Conservation (phyloP, 2,797 vertebrate genomes). For the Ammospiza maritima region DNA sequence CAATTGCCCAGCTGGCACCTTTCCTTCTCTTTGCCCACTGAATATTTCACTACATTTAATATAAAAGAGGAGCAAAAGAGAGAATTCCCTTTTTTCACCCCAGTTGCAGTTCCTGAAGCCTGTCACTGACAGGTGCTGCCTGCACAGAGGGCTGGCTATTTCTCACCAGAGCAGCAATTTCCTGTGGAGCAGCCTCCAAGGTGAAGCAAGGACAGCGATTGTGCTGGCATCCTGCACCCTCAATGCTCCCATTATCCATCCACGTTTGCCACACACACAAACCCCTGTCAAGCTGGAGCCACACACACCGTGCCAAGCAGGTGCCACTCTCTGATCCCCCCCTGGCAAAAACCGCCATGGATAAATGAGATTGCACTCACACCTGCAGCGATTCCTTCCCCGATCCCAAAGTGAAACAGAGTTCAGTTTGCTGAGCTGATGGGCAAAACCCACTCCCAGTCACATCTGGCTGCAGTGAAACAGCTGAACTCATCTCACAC, state of each 20-base stretch:
- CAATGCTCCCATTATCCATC: not conserved
- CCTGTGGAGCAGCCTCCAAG: not conserved
- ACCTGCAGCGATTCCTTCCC: not conserved
- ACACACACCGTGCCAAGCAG: constrained; percentile 4
- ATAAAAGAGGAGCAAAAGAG: not conserved
- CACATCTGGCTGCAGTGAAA: not conserved
- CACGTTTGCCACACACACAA: not conserved
- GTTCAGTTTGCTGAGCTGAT: not conserved
- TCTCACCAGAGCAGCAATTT: not conserved
- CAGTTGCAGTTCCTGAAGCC: fast-evolving
- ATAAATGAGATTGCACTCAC: not conserved
- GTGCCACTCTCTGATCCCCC: not conserved
- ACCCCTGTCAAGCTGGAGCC: not conserved
- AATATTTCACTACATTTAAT: not conserved
- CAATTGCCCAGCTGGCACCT: not conserved
- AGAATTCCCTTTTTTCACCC: fast-evolving
- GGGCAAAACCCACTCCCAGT: not conserved
- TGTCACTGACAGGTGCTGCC: not conserved
- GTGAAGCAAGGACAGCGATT: not conserved
- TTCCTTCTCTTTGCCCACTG: not conserved
- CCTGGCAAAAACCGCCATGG: not conserved
- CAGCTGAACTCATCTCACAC: not conserved
- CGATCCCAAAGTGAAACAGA: not conserved
- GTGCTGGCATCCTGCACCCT: not conserved
- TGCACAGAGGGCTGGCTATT: not conserved